Conservation (phyloP, 1,140 invertebrate species). For the Probaryconus sp. region DNA sequence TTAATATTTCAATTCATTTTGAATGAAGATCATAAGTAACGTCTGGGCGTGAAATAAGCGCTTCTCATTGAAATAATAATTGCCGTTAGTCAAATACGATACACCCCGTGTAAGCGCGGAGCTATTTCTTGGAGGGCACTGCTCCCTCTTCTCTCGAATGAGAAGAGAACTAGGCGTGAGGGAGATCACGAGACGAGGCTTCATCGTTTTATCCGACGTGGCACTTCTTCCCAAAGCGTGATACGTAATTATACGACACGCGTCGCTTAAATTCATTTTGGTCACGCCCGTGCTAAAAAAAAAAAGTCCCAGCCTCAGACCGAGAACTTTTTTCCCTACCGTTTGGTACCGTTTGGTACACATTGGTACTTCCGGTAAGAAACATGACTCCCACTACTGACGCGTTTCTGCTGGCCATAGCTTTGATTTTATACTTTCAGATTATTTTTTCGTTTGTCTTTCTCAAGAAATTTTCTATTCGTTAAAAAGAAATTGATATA, state of each 20-base stretch:
- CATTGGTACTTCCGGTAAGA: slow-evolving; percentile 40
- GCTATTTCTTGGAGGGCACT: slow-evolving; percentile 32
- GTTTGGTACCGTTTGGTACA: slow-evolving; percentile 9
- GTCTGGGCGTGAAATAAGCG: slow-evolving; percentile 8
- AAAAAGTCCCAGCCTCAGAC: slow-evolving; percentile 43
- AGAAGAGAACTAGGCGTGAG: slow-evolving; percentile 34
- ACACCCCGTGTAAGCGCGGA: slow-evolving; percentile 20
- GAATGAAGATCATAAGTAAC: slow-evolving; percentile 1
- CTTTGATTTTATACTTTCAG: no score
- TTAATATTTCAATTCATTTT: slow-evolving; percentile 8
- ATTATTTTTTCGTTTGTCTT: no score
- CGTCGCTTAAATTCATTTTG: slow-evolving; percentile 56
- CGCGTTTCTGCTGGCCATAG: no score
- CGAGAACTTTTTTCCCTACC: slow-evolving; percentile 7
- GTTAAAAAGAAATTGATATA: no score
- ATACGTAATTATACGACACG: slow-evolving; percentile 56
- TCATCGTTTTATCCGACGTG: slow-evolving; percentile 32
- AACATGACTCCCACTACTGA: no score
- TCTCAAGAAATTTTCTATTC: no score
- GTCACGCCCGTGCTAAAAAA: slow-evolving; percentile 57
- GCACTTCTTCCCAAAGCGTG: slow-evolving; percentile 23
- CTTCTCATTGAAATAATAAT: slow-evolving; percentile 24
- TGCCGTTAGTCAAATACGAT: slow-evolving; percentile 17
- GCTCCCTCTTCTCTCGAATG: slow-evolving; percentile 19
- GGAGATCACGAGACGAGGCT: slow-evolving; percentile 31